These are phyloP conservation scores for Geothlypis trichas DNA, from an alignment of 2,113 vertebrate species.

Conservation along the genomic window DNA sequence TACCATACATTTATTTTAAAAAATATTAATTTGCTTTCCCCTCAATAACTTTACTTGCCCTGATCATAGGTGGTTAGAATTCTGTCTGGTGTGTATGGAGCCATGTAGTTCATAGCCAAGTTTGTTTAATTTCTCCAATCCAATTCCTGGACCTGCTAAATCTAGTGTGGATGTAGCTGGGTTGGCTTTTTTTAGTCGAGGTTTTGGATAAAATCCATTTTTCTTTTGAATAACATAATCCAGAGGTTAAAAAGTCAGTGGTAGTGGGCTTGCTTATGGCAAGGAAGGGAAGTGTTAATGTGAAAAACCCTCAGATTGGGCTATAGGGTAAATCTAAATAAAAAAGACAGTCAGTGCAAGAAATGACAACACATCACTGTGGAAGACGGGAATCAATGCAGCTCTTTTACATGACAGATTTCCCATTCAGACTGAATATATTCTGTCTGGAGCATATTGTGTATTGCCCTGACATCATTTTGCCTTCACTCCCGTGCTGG, in stretches of 20 bases:
- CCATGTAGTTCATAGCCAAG: neutral
- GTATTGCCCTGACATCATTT: constrained; percentile 57
- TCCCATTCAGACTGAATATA: constrained; percentile 56
- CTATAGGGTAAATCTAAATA: constrained; percentile 34
- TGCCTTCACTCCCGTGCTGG: constrained; percentile 53
- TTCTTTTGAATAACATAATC: neutral
- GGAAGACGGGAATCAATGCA: constrained; percentile 46
- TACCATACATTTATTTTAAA: neutral
- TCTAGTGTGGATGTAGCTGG: neutral
- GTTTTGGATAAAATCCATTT: neutral
- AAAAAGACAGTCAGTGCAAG: constrained; percentile 56
- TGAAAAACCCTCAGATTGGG: neutral
- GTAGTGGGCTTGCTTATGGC: neutral
- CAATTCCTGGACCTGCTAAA: neutral
- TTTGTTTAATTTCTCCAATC: neutral
- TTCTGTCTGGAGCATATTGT: constrained; percentile 51
- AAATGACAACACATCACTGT: constrained; percentile 59
- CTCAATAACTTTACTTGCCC: neutral
- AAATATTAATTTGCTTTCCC: neutral
- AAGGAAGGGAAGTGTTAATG: constrained; percentile 24
- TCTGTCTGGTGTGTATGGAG: neutral
- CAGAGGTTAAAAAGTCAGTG: neutral
- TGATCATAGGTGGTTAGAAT: neutral
- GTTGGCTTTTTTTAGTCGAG: neutral
- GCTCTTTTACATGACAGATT: constrained; percentile 54